Evolutionary conservation across 2,797 vertebrate genomes (phyloP).

Genomic region (Malacoctenus gilli): DNA sequence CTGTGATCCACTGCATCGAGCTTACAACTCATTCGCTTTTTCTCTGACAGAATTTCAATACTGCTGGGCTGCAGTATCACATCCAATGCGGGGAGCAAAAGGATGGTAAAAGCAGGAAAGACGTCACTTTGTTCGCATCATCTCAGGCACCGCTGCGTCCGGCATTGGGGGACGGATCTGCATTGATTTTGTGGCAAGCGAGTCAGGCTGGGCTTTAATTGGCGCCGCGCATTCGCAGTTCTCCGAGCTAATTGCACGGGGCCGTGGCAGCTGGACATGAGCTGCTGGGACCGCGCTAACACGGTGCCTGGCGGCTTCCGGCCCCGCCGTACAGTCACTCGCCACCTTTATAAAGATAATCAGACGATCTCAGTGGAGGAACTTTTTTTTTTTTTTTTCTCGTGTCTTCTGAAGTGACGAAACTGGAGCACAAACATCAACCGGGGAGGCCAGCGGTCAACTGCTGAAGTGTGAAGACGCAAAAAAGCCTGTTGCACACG

Average conservation of each 20-base stretch:
- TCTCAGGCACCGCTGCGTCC: conserved; percentile 31
- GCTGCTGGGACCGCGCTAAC: conserved; percentile 30
- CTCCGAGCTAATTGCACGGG: conserved; percentile 52
- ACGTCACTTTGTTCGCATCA: conserved; percentile 35
- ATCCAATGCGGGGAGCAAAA: conserved; percentile 15
- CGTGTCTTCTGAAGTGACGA: conserved; percentile 32
- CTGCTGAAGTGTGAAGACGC: too few relatives aligned
- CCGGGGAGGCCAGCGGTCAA: too few relatives aligned
- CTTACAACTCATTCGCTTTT: conserved; percentile 31
- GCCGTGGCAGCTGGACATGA: conserved; percentile 26
- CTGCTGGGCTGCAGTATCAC: conserved; percentile 13
- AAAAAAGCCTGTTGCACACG: too few relatives aligned
- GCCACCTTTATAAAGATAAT: conserved; percentile 22
- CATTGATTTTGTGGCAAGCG: conserved; percentile 77
- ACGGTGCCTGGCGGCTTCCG: conserved; percentile 8
- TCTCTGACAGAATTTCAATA: conserved; percentile 46
- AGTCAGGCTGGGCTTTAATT: conserved; percentile 54
- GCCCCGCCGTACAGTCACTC: conserved; percentile 7
- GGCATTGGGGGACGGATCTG: conserved; percentile 49
- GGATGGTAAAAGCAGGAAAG: conserved; percentile 26
- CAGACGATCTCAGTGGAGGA: conserved; percentile 2
- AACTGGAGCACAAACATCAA: conserved; percentile 15
- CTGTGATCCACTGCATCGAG: conserved; percentile 24
- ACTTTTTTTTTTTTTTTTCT: conserved; percentile 13
- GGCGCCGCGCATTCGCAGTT: conserved; percentile 53